A percentile compares a stretch with the other conserved stretches of the same genome.
phyloP scores from a whole-genome alignment of 1,140 invertebrate species.

The Drosophila rhopaloa region DNA sequence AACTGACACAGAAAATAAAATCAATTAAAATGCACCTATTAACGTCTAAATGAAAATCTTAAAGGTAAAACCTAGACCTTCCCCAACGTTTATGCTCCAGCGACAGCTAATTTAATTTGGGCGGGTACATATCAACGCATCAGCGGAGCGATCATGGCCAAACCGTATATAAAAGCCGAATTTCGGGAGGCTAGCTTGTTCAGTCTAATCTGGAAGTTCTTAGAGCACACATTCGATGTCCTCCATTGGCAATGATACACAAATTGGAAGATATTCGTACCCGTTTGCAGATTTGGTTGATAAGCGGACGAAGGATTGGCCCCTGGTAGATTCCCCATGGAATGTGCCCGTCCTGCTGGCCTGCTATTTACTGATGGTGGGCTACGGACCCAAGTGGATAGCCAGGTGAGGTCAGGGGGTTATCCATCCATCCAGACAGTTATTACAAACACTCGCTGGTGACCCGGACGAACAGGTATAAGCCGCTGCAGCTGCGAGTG shows the following conservation, averaged over 20 bases:
- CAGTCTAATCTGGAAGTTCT: conserved; percentile 34
- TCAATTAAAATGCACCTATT: neutral
- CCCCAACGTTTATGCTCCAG: conserved; percentile 34
- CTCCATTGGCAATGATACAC: conserved; percentile 25
- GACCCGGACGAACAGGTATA: conserved; percentile 84
- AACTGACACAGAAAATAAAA: neutral
- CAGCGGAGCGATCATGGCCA: conserved; percentile 41
- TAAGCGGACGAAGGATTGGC: conserved; percentile 92
- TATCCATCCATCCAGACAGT: neutral
- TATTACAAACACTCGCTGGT: conserved; percentile 13
- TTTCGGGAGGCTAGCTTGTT: neutral
- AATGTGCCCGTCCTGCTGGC: conserved; percentile 91
- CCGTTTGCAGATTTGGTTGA: conserved; percentile 54
- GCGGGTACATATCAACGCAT: conserved; percentile 34
- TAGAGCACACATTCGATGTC: conserved; percentile 21
- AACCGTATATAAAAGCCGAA: conserved; percentile 41
- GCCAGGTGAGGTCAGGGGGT: conserved; percentile 85
- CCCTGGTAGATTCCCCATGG: conserved; percentile 92
- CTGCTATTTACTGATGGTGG: conserved; percentile 92
- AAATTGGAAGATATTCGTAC: conserved; percentile 44
- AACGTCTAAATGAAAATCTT: conserved; percentile 16
- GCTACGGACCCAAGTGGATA: conserved; percentile 93
- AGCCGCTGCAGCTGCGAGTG: conserved; percentile 91
- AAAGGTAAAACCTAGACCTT: conserved; percentile 17
- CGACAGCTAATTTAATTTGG: conserved; percentile 39